phyloP scores from a whole-genome alignment of 2,797 vertebrate genomes.

The Clarias fuscus region DNA sequence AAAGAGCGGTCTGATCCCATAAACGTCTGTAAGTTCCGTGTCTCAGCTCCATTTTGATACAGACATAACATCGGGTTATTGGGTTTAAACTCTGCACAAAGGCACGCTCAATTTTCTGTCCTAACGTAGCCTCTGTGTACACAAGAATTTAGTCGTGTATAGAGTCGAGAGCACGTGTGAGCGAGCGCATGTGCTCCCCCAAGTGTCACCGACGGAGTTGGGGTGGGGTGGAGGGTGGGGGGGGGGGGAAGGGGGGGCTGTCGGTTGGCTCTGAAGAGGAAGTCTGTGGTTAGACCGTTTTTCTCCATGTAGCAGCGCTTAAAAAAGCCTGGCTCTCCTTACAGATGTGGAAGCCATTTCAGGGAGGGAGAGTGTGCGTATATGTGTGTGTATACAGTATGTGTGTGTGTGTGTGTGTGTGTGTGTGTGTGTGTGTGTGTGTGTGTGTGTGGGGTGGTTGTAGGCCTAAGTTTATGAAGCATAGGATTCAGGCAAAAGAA shows the following conservation, averaged over 20 bases:
- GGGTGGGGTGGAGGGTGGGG: conserved; percentile 68
- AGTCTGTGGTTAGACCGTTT: conserved; percentile 89
- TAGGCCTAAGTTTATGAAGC: conserved; percentile 43
- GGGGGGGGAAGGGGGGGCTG: conserved; percentile 73
- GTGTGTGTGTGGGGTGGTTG: not conserved
- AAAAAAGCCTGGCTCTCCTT: conserved; percentile 58
- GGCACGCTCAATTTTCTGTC: conserved; percentile 11
- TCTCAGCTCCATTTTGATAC: conserved; percentile 19
- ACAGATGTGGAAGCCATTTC: conserved; percentile 64
- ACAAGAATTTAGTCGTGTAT: conserved; percentile 1
- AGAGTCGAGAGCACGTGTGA: conserved; percentile 24
- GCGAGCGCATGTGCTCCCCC: conserved; percentile 19
- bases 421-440: conserved; percentile 15
- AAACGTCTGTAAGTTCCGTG: not conserved
- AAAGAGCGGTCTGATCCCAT: conserved; percentile 39
- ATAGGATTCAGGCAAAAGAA: conserved; percentile 49
- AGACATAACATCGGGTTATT: conserved; percentile 12
- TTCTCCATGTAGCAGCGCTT: conserved; percentile 66
- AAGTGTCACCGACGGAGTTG: conserved; percentile 51
- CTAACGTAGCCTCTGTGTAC: not conserved
- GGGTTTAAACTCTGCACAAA: not conserved
- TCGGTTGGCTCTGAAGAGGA: conserved; percentile 82
- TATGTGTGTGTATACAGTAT: not conserved
- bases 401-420: conserved; percentile 26
- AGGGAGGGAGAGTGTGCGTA: conserved; percentile 28